Evolutionary conservation across 1,140 invertebrate species (phyloP), one percentile per base, ranked within the genome.

Genomic region (Panagrolaimus sp.): DNA sequence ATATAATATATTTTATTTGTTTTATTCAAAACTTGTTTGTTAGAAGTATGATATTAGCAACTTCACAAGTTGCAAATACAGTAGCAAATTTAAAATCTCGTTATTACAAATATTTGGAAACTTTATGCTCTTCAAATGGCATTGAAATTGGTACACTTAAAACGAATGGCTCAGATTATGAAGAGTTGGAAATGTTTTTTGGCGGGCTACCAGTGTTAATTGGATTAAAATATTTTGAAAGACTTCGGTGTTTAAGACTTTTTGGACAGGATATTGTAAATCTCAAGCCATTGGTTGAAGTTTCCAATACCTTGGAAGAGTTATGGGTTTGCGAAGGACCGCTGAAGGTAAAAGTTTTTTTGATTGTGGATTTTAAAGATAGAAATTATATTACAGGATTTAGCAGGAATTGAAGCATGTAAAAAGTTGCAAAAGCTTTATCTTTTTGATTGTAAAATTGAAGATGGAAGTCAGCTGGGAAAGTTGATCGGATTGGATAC

Each of bases 41-140:
- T n/a, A n/a, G 3, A 20, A 16, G 2, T 8, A 63, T 63, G 62
- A 42, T 63, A n/a, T 16, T 43, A 3, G 42, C 23, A 14, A 43
- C 62, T 8, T 27, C 63, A 9, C 63, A 65, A 44, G 72, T 70
- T 1, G 68, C 66, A 1, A 73, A 67, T 57, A 66, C 68, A 16
- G 48, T 73, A 47, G 63, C 65, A 5, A 70, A 69, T 64, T 67
- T 76, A 27, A 78, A 78, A 66, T 65, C 73, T 8, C 68, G 70
- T 42, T 78, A 78, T 48, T 78, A 78, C 66, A 75, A 78, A 63
- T 78, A 79, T 63, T 45, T 78, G 14, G 76, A 78, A 51, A 70
- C 74, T 42, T 43, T 78, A 47, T 78, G 76, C 62, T 27, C 63
- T 61, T 63, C 76, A 8, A 78, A 78, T 71, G 77, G 72, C 25